A percentile compares a stretch with the other conserved stretches of the same genome.
These are phyloP conservation scores for Amazona finschi DNA, from an alignment of 2,797 vertebrate genomes.

Conservation along the genomic window DNA sequence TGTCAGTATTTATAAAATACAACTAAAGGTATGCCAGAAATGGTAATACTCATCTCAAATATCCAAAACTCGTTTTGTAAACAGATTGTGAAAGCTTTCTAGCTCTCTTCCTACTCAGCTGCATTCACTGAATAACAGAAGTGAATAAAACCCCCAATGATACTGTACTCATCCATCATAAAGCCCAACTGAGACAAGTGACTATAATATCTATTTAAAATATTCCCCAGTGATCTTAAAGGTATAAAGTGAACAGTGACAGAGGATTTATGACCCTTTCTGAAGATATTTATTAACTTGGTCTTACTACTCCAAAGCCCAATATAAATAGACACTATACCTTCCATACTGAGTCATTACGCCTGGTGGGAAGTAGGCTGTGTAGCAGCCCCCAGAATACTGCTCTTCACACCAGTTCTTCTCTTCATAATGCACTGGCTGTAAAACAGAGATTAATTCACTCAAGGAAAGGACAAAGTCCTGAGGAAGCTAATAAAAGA, in stretches of 20 bases:
- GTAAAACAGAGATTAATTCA: constrained; percentile 53
- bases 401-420: constrained; percentile 99
- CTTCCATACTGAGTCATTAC: constrained; percentile 94
- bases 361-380: constrained; percentile 92
- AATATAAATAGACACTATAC: constrained; percentile 71
- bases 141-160: background rate
- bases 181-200: background rate
- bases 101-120: background rate
- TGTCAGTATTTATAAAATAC: background rate
- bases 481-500: background rate
- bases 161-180: constrained; percentile 1
- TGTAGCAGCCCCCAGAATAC: constrained; percentile 97
- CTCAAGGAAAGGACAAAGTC: background rate
- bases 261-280: constrained; percentile 35
- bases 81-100: background rate
- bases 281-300: constrained; percentile 49
- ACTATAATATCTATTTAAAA: background rate
- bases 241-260: background rate
- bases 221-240: background rate
- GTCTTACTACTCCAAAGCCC: background rate
- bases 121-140: background rate
- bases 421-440: constrained; percentile 98
- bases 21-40: background rate
- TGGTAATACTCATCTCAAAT: background rate
- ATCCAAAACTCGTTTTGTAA: background rate